Evolutionary conservation across 2,797 vertebrate genomes (phyloP).

Genomic region (Graptemys geographica): DNA sequence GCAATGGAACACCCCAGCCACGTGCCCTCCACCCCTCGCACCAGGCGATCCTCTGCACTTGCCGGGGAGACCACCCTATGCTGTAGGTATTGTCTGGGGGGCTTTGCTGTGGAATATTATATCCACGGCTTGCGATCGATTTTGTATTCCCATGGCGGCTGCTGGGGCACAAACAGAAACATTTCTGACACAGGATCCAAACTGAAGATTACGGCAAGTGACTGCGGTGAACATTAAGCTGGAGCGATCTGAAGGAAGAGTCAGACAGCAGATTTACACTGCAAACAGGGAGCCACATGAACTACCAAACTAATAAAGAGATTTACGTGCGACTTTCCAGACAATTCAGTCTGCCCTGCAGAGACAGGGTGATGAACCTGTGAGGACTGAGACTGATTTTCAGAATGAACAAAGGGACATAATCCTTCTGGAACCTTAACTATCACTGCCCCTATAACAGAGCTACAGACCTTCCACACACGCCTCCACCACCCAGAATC

Average conservation of each 20-base stretch:
- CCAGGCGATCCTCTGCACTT: neutral
- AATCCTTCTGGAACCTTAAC: neutral
- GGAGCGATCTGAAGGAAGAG: neutral
- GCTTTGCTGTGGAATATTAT: neutral
- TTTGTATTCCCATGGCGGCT: neutral
- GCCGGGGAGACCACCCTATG: neutral
- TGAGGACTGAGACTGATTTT: neutral
- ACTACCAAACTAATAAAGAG: neutral
- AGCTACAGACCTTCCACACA: conserved; percentile 82
- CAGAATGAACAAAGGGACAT: neutral
- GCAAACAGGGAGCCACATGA: neutral
- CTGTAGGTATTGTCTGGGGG: no score
- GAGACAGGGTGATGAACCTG: neutral
- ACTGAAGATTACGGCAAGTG: no score
- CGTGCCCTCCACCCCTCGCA: no score
- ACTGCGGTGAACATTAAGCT: neutral
- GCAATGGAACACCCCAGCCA: no score
- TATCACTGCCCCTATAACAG: neutral
- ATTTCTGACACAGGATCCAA: neutral
- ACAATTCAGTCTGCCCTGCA: neutral
- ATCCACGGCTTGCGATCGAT: no score
- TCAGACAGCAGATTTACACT: neutral
- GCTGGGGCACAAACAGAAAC: neutral
- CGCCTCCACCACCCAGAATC: conserved; percentile 81
- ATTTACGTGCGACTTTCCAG: neutral